Evolutionary conservation across 2,888 invertebrate genomes (phyloP), one percentile per base, ranked within the genome.

Genomic region (Onchidella celtica): DNA sequence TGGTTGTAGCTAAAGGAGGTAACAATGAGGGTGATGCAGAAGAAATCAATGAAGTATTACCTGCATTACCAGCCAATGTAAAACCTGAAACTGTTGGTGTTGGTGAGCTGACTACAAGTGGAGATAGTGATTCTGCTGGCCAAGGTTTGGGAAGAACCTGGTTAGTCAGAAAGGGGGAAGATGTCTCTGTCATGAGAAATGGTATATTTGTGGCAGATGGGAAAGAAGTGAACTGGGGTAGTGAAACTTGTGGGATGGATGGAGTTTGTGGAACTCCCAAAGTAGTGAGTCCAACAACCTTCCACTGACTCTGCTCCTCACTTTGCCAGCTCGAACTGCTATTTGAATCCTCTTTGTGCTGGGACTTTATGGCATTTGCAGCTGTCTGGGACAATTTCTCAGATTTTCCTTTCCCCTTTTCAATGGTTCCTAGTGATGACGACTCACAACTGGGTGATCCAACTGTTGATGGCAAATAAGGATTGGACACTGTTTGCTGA

Each of bases 221-320:
- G 2, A 57, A n/a, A 1, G 66, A 57, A 34, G 55, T 66, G n/a
- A 34, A 57, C 17, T 55, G 66, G 17, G 66, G 47, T 21, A 66
- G 14, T 57, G 73, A 24, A 24, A 38, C 36, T 47, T 68, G 17
- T 24, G 77, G 34, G 21, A 21, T 55, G n/a, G 65, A n/a, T 47
- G 77, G 21, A 4, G 68, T 57, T 27, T 34, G 47, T 1, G 77
- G 77, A 27, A 77, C 36, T n/a, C 68, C 77, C 17, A 77, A 55
- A 24, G 66, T 55, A 3, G 77, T 77, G 36, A 78, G 27, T 29
- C 78, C 78, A 38, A 78, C 78, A 61, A 70, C 59, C 40, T 78
- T 78, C 78, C 78, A 78, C 29, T 78, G 69, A 40, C 21, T 61
- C 55, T 69, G 69, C n/a, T 36, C 24, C 14, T 47, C 9, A 47